Evolutionary conservation across 2,797 vertebrate species (phyloP), one percentile per base, ranked within the genome.

Genomic region (Apogon hyalosoma): DNA sequence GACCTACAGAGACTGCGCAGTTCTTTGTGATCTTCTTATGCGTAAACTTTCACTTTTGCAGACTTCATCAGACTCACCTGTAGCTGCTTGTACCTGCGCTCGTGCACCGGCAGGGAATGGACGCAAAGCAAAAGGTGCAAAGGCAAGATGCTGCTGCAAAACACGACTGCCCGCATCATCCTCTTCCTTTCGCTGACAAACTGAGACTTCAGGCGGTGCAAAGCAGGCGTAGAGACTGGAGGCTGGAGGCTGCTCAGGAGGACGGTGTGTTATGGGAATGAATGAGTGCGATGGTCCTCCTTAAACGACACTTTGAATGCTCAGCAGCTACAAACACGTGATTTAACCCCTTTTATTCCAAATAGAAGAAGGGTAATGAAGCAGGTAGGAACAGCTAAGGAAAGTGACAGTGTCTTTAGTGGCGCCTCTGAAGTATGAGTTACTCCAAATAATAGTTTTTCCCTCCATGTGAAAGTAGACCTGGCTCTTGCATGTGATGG

Each of bases 331-430:
- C 33, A 10, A 33, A 2, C 59, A 73, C 73, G 73, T 60, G 10
- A 66, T 66, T 81, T 83, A 86, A 83, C 80, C 83, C 77, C 15
- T 75, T 71, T 42, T 24, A 11, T 16, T 40, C 61, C 67, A 50
- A 45, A 19, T 7, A 24, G n/a, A n/a, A n/a, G n/a, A n/a, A n/a
- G 21, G 2, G 21, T 4, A 24, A 24, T 24, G 21, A 24, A 24
- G 21, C 21, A 24, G n/a, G n/a, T n/a, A n/a, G 21, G 21, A 33
- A 33, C 6, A 33, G 6, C 31, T 7, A 33, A 28, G 24, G 24
- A 28, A 28, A 33, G 31, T 6, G 31, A 7, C 7, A 33, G 31
- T 6, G 31, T 33, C 7, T 33, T 33, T 33, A 33, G 6, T 7
- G 31, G 1, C 6, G 31, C 6, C 31, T 33, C 31, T 33, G 31